Conservation (phyloP, 2,888 invertebrate genomes). For the Argyra leucocephala region DNA sequence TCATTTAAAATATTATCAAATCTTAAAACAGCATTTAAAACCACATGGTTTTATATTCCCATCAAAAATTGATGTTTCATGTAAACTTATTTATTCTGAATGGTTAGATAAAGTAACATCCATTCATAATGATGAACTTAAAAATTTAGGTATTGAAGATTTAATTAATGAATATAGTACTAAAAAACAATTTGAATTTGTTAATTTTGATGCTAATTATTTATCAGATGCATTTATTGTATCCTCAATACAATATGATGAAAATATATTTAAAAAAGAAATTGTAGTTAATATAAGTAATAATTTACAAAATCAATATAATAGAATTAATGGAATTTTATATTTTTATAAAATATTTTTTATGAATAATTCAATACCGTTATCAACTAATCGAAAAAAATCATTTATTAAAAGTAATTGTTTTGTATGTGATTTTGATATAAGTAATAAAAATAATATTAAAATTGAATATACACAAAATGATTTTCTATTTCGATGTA, state of each 20-base stretch:
- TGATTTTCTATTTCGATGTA: constrained; percentile 19
- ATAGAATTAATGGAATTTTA: constrained; percentile 20
- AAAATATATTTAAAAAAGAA: constrained; percentile 16
- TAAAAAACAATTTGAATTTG: constrained; percentile 20
- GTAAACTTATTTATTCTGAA: constrained; percentile 20
- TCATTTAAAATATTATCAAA: constrained; percentile 20
- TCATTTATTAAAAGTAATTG: constrained; percentile 21
- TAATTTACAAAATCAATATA: constrained; percentile 8
- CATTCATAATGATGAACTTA: constrained; percentile 15
- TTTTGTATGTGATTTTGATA: constrained; percentile 18
- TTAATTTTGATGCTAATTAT: constrained; percentile 17
- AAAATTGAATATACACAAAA: constrained; percentile 19
- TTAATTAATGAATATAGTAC: constrained; percentile 20
- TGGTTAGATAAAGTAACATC: constrained; percentile 19
- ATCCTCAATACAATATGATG: constrained; percentile 17
- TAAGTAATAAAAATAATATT: constrained; percentile 15
- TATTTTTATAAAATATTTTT: constrained; percentile 22
- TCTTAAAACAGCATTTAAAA: constrained; percentile 16
- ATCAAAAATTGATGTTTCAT: constrained; percentile 18
- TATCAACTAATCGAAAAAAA: constrained; percentile 20
- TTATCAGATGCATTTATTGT: constrained; percentile 18
- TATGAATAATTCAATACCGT: constrained; percentile 17
- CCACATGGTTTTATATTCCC: constrained; percentile 20
- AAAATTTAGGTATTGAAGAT: constrained; percentile 14
- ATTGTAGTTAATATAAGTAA: constrained; percentile 18